phyloP scores from a whole-genome alignment of 2,113 vertebrate species.

The Oncorhynchus mykiss region DNA sequence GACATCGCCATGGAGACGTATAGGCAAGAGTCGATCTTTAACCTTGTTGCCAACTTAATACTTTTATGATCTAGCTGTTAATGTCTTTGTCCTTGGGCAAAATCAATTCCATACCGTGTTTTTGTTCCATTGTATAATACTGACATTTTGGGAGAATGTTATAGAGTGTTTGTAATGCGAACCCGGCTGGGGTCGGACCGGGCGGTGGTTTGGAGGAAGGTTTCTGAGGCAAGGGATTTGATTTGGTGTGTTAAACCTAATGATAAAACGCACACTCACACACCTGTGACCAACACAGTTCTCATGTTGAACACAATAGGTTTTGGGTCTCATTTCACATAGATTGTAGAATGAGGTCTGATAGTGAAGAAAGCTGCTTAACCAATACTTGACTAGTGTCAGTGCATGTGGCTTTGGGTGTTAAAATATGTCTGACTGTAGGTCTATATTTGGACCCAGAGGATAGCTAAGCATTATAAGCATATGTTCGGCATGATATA shows the following conservation, averaged over 20 bases:
- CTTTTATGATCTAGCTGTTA: conserved; percentile 5
- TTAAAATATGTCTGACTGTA: too few species aligned
- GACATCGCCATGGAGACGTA: conserved; percentile 1
- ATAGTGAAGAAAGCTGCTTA: too few species aligned
- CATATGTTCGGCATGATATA: too few species aligned
- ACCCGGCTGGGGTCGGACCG: conserved; percentile 2
- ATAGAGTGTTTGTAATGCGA: conserved; percentile 7
- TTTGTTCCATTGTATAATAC: conserved; percentile 6
- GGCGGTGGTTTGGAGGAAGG: conserved; percentile 21
- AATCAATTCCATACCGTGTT: conserved; percentile 33
- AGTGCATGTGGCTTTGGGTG: too few species aligned
- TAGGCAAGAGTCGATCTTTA: not conserved
- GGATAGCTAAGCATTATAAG: too few species aligned
- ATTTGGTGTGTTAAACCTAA: conserved; percentile 29
- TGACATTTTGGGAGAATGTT: conserved; percentile 20
- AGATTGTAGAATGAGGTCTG: too few species aligned
- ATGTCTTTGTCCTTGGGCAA: conserved; percentile 8
- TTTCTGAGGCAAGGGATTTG: conserved; percentile 19
- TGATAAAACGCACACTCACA: not conserved
- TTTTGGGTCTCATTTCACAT: too few species aligned
- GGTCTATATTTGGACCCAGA: too few species aligned
- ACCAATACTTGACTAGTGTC: too few species aligned
- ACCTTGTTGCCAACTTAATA: not conserved
- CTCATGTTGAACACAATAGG: not conserved
- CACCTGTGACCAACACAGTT: too few species aligned